Conservation (phyloP, 2,888 invertebrate species). For the Fissipunctia ypsillon region DNA sequence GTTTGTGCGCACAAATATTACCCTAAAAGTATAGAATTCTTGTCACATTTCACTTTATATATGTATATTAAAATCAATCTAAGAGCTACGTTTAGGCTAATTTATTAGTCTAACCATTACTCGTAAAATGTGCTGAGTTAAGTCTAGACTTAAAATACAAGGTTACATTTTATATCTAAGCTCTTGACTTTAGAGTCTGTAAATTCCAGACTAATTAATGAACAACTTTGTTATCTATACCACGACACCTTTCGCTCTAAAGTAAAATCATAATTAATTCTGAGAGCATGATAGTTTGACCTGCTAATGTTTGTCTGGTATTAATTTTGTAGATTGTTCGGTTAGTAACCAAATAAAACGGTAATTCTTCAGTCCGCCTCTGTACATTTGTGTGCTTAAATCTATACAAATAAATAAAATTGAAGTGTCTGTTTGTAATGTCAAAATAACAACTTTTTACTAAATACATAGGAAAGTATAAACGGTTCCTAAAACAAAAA, state of each 20-base stretch:
- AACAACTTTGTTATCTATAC: too few relatives aligned
- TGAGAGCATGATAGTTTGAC: not conserved
- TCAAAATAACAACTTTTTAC: too few relatives aligned
- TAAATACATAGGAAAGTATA: too few relatives aligned
- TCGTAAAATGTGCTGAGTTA: constrained; percentile 10
- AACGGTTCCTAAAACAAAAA: too few relatives aligned
- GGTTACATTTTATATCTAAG: constrained; percentile 25
- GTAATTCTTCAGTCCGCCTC: too few relatives aligned
- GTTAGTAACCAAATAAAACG: too few relatives aligned
- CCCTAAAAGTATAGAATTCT: not conserved
- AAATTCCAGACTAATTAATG: constrained; percentile 22
- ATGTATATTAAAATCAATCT: constrained; percentile 1
- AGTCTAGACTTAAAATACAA: constrained; percentile 35
- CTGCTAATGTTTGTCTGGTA: not conserved
- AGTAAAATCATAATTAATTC: not conserved
- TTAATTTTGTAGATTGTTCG: not conserved
- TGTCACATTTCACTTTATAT: not conserved
- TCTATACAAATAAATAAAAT: too few relatives aligned
- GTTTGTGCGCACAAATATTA: too few relatives aligned
- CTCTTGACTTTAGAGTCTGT: constrained; percentile 21
- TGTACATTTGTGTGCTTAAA: too few relatives aligned
- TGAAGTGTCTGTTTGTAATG: too few relatives aligned
- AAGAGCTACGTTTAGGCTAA: constrained; percentile 4
- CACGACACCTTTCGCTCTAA: not conserved
- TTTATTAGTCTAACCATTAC: constrained; percentile 40